Base-by-base conservation (phyloP, 2,888 invertebrate species). In the Muschampia plurimacula region DNA sequence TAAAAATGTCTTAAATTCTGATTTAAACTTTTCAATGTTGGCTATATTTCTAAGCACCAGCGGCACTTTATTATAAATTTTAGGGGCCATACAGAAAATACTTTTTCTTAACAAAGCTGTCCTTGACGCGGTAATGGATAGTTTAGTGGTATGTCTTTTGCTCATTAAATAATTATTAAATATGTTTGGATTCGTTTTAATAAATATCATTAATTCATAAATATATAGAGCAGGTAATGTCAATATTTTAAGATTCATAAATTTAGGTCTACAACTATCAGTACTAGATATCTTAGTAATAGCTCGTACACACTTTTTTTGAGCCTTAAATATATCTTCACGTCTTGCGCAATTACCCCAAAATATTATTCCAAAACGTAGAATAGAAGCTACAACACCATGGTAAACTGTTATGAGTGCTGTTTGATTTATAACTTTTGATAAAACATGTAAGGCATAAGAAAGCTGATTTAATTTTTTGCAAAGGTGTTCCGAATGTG, bases 201-300 rank as follows among this genome's bases (percentile, higher is more conserved):
- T 49, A 49, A 49, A 49, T 49, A 49, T 49, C n/a, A 49, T 49
- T 49, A 49, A 13, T 49, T n/a, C 49, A 49, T 49, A 49, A 49
- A 49, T 22, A 22, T 49, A 49, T 6, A 49, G 49, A n/a, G 49
- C 13, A 6, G 49, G 49, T 49, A 49, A 49, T 49, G 49, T 49
- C 49, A 49, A 49, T 49, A 49, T 49, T 49, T 49, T n/a, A 49
- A 49, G 49, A n/a, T 49, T 0, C n/a, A n/a, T 6, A 49, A 49
- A 49, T 49, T 49, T 49, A n/a, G n/a, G n/a, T n/a, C n/a, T 13
- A n/a, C 49, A 49, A 5, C 49, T 49, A 6, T 49, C 49, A 49
- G n/a, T 49, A 49, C 49, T 49, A 49, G 49, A n/a, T 49, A 49
- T 49, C 49, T 49, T 49, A 49, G 49, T 49, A 6, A 49, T 49